Evolutionary conservation across 2,888 invertebrate species (phyloP).

Genomic region (Trissolcus japonicus): DNA sequence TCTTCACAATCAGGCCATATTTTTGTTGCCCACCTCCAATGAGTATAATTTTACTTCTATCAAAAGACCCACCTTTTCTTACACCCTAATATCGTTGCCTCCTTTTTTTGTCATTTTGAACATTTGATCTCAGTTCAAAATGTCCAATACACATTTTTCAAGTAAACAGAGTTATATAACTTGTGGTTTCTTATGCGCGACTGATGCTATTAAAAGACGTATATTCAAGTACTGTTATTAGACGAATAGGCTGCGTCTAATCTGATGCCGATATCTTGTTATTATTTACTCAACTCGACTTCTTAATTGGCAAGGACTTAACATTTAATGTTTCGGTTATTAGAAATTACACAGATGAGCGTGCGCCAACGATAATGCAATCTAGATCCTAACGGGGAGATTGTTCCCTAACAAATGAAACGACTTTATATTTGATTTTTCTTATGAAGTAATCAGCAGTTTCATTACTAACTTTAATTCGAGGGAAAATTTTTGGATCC

Average conservation of each 20-base stretch:
- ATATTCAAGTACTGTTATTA: slow-evolving; percentile 35
- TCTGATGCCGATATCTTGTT: slow-evolving; percentile 27
- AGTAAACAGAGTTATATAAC: slow-evolving; percentile 12
- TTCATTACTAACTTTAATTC: background rate
- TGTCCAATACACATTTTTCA: slow-evolving; percentile 4
- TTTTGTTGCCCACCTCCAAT: background rate
- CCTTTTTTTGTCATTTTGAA: no score
- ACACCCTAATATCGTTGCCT: no score
- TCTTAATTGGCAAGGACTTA: slow-evolving; percentile 26
- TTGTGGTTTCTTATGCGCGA: slow-evolving; percentile 13
- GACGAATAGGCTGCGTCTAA: slow-evolving; percentile 24
- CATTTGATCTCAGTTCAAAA: slow-evolving; percentile 1
- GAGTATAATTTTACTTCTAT: background rate
- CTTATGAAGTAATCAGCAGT: background rate
- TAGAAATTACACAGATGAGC: slow-evolving; percentile 20
- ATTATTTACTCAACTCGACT: slow-evolving; percentile 32
- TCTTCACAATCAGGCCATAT: background rate
- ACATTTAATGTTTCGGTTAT: slow-evolving; percentile 4
- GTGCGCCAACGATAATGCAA: background rate
- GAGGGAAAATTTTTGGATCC: slow-evolving; percentile 8
- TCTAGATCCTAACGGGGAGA: slow-evolving; percentile 10
- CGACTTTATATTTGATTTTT: slow-evolving; percentile 3
- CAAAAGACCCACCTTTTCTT: no score
- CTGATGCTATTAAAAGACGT: slow-evolving; percentile 25
- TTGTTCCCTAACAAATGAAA: background rate